A percentile compares a stretch with the other conserved stretches of the same genome.
These are phyloP conservation scores for Lepidurus arcticus DNA, from an alignment of 1,140 invertebrate species.

Conservation along the genomic window DNA sequence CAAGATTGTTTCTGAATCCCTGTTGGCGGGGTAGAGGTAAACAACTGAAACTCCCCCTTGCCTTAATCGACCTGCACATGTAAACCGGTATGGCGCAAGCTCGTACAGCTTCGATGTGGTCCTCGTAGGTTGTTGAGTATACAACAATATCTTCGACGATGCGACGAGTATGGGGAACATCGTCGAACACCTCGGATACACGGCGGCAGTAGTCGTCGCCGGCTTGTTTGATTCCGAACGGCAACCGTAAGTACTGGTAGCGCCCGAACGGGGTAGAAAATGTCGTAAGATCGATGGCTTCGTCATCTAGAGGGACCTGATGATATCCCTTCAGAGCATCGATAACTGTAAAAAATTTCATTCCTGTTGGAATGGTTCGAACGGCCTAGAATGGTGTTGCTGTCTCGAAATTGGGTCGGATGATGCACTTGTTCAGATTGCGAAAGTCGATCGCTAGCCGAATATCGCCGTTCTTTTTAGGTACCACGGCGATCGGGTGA, in stretches of 20 bases:
- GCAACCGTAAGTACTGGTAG: neutral
- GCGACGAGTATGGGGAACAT: neutral
- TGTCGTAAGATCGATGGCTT: neutral
- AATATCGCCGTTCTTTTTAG: constrained; percentile 36
- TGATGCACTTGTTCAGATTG: neutral
- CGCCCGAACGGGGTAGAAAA: neutral
- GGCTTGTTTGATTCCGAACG: constrained; percentile 4
- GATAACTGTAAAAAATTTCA: neutral
- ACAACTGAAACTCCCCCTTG: no score
- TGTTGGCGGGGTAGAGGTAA: no score
- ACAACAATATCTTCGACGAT: constrained; percentile 11
- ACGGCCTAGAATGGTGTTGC: neutral
- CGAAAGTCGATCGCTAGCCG: constrained; percentile 26
- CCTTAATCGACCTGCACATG: no score
- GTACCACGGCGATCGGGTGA: constrained; percentile 18
- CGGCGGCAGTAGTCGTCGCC: neutral
- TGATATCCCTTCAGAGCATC: neutral
- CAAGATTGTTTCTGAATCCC: neutral
- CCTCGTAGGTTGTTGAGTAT: neutral
- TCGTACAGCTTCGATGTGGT: neutral
- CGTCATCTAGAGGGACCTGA: neutral
- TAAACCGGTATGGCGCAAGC: no score
- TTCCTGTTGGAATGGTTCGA: neutral
- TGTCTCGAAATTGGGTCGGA: no score
- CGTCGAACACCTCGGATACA: neutral